These are phyloP conservation scores for Darevskia nairensis DNA, from an alignment of 2,797 vertebrate genomes.

Conservation along the genomic window DNA sequence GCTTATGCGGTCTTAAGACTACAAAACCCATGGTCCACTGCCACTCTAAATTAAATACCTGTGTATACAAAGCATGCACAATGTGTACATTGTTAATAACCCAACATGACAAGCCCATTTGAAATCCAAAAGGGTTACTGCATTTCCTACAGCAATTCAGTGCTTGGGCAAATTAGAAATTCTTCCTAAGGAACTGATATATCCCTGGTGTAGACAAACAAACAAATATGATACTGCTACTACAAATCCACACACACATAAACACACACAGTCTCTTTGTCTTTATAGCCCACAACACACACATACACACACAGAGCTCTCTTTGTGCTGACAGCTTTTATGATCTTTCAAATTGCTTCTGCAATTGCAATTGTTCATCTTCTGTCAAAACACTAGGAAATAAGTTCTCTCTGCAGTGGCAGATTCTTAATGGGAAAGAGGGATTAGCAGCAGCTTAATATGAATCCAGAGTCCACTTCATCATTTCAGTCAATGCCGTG, in stretches of 20 bases:
- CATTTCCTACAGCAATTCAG: background rate
- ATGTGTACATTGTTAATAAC: background rate
- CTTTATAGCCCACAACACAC: conserved; percentile 7
- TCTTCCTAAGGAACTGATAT: background rate
- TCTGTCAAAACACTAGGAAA: conserved; percentile 68
- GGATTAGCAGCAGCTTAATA: conserved; percentile 57
- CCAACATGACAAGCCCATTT: background rate
- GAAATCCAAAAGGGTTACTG: background rate
- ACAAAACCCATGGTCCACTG: background rate
- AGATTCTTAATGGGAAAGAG: conserved; percentile 63
- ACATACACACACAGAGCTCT: background rate
- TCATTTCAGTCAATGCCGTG: conserved; percentile 28
- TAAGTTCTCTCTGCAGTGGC: conserved; percentile 59
- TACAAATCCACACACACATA: fast-evolving
- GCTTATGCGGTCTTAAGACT: background rate
- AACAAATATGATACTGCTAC: background rate
- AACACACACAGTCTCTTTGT: background rate
- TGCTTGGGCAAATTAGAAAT: background rate
- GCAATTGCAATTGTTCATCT: conserved; percentile 61
- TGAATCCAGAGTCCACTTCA: conserved; percentile 51
- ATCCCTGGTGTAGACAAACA: background rate
- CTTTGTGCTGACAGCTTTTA: conserved; percentile 60
- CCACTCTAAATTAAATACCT: background rate
- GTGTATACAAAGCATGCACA: background rate
- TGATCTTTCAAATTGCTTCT: conserved; percentile 56